Evolutionary conservation across 53 echinoderm and acorn worm species (phyloP), one percentile per base, ranked within the genome.

Genomic region (Stichopus horrens): DNA sequence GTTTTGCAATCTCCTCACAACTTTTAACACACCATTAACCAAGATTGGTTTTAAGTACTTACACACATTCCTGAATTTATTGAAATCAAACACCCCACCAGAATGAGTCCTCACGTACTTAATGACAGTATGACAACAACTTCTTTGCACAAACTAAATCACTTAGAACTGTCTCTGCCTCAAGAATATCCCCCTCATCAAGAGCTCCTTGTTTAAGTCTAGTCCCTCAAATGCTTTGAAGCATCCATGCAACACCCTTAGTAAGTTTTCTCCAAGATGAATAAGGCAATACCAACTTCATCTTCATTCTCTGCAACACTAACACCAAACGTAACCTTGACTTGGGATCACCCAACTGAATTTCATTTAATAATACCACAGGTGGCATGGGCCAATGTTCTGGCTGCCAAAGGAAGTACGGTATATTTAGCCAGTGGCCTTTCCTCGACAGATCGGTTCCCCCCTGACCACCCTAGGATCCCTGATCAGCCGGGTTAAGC

Each of bases 401-500:
- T 21, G 16, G 14, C 75, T 66, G 57, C 88, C 74, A 23, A 23
- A 91, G 65, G 57, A 91, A 88, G 51, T 23, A 74, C 21, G 92
- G 89, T 53, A 89, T 89, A 23, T 77, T 76, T 10, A 89, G 37
- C 92, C 92, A 92, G 21, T 76, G 71, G 59, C 86, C 8, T 6
- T 86, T 57, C 37, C 67, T 66, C 16, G 83, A 76, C 58, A 92
- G 7, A 13, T 74, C 83, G 11, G 63, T 21, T 21, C 79, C 89
- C 19, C 57, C 22, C 37, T 37, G 37, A 22, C 74, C 10, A 9
- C 91, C 88, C 57, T 84, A 52, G 9, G 91, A 91, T 18, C 83
- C 91, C 7, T 91, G 83, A 21, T 91, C 83, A 54, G 89, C 88
- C 7, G 83, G 91, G 83, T 91, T 91, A 14, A 53, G 82, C 52